Percentiles rank a stretch among this genome's conserved stretches.
These are phyloP conservation scores for Sphaeridia pumilis DNA, from an alignment of 2,888 invertebrate genomes.

Conservation along the genomic window DNA sequence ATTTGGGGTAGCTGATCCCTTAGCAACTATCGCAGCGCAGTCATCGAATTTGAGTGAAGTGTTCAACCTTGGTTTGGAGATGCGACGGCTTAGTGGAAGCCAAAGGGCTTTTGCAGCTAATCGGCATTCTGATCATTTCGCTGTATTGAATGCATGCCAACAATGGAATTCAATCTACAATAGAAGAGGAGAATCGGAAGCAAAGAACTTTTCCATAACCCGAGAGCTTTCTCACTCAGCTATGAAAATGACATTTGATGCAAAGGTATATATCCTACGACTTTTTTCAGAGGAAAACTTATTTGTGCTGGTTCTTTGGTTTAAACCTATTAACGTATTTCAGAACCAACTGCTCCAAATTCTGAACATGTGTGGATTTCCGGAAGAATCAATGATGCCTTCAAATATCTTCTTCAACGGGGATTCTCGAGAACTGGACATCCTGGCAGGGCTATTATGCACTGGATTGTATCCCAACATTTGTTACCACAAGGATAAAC, in stretches of 20 bases:
- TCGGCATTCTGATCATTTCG: constrained; percentile 86
- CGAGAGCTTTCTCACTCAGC: constrained; percentile 82
- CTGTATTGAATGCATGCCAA: constrained; percentile 85
- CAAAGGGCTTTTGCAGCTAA: constrained; percentile 79
- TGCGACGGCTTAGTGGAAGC: constrained; percentile 61
- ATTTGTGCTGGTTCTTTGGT: not conserved
- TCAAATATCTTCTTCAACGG: constrained; percentile 61
- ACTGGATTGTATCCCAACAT: constrained; percentile 95
- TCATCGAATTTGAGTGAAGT: constrained; percentile 92
- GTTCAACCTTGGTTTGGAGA: constrained; percentile 56
- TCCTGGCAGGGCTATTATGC: constrained; percentile 70
- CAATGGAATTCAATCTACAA: constrained; percentile 46
- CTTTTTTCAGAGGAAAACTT: not conserved
- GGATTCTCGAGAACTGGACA: constrained; percentile 66
- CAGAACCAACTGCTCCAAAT: constrained; percentile 56
- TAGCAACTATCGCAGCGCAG: constrained; percentile 89
- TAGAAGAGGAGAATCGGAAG: constrained; percentile 49
- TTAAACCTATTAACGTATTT: constrained; percentile 9
- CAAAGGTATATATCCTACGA: constrained; percentile 47
- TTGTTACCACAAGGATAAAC: constrained; percentile 85
- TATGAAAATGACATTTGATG: constrained; percentile 81
- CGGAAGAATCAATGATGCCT: constrained; percentile 70
- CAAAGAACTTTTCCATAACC: constrained; percentile 75
- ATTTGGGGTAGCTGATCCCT: constrained; percentile 77
- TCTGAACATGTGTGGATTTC: constrained; percentile 66